Base-by-base conservation (phyloP, 2,888 invertebrate genomes). In the Agrochola lota region DNA sequence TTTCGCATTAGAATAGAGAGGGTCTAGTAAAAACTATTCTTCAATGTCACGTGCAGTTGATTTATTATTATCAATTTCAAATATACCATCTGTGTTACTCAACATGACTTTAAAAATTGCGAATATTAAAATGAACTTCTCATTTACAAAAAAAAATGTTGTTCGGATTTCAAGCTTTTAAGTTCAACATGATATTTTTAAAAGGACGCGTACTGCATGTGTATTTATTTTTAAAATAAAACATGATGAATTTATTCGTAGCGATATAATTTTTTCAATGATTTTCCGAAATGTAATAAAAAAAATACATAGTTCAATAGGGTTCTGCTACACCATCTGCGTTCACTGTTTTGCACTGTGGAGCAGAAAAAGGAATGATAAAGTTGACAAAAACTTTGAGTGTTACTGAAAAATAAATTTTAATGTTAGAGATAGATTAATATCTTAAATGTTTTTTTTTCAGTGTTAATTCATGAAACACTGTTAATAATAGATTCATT, bases 31-130 rank as follows among this genome's bases (percentile, higher is more conserved):
- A 7, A n/a, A 73, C 20, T 26, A 78, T 78, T 78, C 30, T 30
- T 68, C 26, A 67, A 57, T 30, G 63, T 72, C 68, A 72, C n/a
- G 40, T 64, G 43, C 57, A 30, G 12, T 68, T 78, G 30, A 40
- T 52, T 52, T 72, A 30, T 64, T 49, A 43, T 57, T 26, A 23
- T 26, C 46, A 60, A 11, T 40, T 49, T 0, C 30, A n/a, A n/a
- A n/a, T 15, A 46, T 63, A 26, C 26, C 15, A 23, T 11, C n/a
- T 46, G 57, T 49, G 23, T 57, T 63, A 59, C n/a, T 55, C 52
- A 80, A 73, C 2, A 12, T 55, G 23, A 26, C 17, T 43, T 20
- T 35, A 35, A n/a, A 59, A 74, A 66, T 26, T 64, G 17, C 12
- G 17, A 52, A 43, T 52, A n/a, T 62, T n/a, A 52, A 49, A 43